These are phyloP conservation scores for Apodemus agrarius DNA, from an alignment of 2,797 vertebrate genomes.

Conservation along the genomic window DNA sequence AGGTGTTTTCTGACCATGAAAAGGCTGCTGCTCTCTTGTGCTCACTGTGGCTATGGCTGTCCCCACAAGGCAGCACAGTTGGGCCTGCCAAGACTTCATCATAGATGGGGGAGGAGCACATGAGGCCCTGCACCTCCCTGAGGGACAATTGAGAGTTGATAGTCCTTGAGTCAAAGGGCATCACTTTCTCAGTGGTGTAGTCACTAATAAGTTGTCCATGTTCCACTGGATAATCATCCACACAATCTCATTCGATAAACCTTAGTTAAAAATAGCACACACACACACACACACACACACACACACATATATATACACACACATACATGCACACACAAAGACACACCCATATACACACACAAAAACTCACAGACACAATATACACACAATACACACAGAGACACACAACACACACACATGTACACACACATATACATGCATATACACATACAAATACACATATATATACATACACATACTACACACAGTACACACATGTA, in stretches of 20 bases:
- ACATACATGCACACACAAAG: no score
- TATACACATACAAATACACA: accelerated
- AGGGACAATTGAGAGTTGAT: background rate
- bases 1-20: background rate
- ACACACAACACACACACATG: background rate
- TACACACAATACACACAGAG: background rate
- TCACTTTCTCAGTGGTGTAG: background rate
- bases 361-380: background rate
- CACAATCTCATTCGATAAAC: background rate
- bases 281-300: background rate
- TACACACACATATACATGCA: background rate
- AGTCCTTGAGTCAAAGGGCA: background rate
- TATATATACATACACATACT: background rate
- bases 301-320: no score
- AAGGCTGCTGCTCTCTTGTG: background rate
- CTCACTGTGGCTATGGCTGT: background rate
- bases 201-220: background rate
- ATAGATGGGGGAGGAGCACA: background rate
- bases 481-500: no score
- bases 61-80: background rate
- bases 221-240: background rate
- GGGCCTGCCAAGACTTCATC: background rate
- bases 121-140: background rate
- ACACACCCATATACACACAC: background rate
- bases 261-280: background rate